Conservation (phyloP, 2,888 invertebrate species). For the Colletes collaris region DNA sequence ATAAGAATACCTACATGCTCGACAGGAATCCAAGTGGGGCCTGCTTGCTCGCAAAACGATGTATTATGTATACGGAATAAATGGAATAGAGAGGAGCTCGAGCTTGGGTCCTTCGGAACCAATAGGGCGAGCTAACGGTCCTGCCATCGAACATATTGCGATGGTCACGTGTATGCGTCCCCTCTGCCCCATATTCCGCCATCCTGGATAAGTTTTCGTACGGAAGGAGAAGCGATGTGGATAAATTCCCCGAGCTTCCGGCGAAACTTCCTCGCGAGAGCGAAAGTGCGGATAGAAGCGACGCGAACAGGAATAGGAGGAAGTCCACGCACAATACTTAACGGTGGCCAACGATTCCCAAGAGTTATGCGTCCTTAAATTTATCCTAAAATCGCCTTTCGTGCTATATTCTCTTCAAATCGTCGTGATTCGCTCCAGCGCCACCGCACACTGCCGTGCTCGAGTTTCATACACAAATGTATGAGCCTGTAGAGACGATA, state of each 20-base stretch:
- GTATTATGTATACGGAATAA: constrained; percentile 81
- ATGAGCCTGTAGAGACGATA: not conserved
- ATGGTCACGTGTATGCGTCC: constrained; percentile 61
- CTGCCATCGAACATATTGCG: constrained; percentile 73
- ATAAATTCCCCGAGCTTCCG: constrained; percentile 63
- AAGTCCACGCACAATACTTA: constrained; percentile 52
- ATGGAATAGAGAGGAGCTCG: constrained; percentile 75
- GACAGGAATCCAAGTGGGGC: constrained; percentile 68
- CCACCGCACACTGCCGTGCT: constrained; percentile 8
- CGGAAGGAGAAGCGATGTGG: constrained; percentile 56
- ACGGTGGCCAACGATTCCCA: constrained; percentile 56
- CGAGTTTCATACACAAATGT: not conserved
- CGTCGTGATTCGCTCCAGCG: constrained; percentile 25
- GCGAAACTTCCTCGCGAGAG: constrained; percentile 59
- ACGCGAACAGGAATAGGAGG: constrained; percentile 16
- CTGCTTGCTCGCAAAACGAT: constrained; percentile 72
- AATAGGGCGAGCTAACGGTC: constrained; percentile 78
- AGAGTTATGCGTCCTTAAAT: constrained; percentile 52
- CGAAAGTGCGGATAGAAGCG: constrained; percentile 42
- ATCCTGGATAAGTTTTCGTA: constrained; percentile 63
- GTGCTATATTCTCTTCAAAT: constrained; percentile 39
- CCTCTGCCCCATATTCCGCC: constrained; percentile 55
- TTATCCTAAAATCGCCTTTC: constrained; percentile 51
- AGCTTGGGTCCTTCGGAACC: constrained; percentile 77
- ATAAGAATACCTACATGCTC: constrained; percentile 75